A percentile compares a stretch with the other conserved stretches of the same genome.
phyloP scores from a whole-genome alignment of 1,140 invertebrate species.

The Daktulosphaira vitifoliae region DNA sequence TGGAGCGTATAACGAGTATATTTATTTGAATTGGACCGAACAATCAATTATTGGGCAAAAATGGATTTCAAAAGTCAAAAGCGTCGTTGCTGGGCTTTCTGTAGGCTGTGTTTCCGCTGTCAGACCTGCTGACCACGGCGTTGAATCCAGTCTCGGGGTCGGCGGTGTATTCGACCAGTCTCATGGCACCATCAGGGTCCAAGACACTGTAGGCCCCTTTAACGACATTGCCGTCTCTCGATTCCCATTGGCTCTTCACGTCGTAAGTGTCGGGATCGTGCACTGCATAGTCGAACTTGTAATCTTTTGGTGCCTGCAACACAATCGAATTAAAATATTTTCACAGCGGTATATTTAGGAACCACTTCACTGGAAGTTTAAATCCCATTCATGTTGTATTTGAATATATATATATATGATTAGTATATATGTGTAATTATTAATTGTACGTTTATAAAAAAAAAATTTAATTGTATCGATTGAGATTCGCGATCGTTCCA shows the following conservation, averaged over 20 bases:
- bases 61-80: not conserved
- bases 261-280: constrained; percentile 50
- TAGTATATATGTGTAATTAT: no score
- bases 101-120: constrained; percentile 25
- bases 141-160: constrained; percentile 46
- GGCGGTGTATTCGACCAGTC: constrained; percentile 47
- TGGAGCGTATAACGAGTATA: no score
- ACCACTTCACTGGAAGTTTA: no score
- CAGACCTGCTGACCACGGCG: constrained; percentile 44
- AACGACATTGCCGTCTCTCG: constrained; percentile 46
- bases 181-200: constrained; percentile 46
- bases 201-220: constrained; percentile 49
- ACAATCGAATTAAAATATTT: not conserved
- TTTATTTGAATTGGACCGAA: no score
- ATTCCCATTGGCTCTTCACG: constrained; percentile 47
- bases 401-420: no score
- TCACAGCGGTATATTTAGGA: no score
- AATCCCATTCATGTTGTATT: no score
- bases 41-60: no score
- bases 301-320: constrained; percentile 43
- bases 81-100: constrained; percentile 15
- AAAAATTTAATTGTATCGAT: no score
- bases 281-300: constrained; percentile 51
- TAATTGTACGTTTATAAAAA: no score
- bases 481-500: no score